These are phyloP conservation scores for Drosophila pseudoobscura DNA, from an alignment of 1,140 invertebrate species.

Conservation along the genomic window DNA sequence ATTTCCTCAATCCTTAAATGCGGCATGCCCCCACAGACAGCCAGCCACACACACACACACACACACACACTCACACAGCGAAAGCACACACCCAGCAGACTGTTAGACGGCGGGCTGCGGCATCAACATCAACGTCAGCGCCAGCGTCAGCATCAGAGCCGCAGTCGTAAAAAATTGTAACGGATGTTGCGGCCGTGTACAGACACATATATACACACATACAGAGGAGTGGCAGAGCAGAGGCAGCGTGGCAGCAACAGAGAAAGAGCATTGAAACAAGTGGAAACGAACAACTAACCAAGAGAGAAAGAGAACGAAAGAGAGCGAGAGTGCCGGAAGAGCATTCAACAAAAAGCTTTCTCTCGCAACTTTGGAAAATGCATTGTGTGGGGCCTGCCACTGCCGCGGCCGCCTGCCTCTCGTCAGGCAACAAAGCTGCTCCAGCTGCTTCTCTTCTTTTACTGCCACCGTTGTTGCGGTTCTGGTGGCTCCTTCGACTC, in stretches of 20 bases:
- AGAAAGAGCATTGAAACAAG: constrained; percentile 58
- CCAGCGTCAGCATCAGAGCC: constrained; percentile 31
- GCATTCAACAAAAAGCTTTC: constrained; percentile 39
- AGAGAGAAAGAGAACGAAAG: constrained; percentile 25
- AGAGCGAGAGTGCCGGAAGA: constrained; percentile 12
- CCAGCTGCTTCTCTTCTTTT: constrained; percentile 24
- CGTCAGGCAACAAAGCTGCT: too few relatives aligned
- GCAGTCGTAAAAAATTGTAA: constrained; percentile 79
- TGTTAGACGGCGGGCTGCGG: constrained; percentile 49
- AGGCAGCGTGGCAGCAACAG: constrained; percentile 1
- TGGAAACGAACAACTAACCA: constrained; percentile 63
- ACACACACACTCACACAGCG: constrained; percentile 12
- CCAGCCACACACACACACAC: constrained; percentile 13
- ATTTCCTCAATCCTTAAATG: constrained; percentile 81
- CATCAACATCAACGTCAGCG: constrained; percentile 69
- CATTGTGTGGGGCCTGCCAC: constrained; percentile 44
- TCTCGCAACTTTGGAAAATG: constrained; percentile 55
- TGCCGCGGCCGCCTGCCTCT: background rate
- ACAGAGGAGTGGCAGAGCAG: background rate
- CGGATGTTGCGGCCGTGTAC: constrained; percentile 77
- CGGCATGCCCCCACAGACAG: constrained; percentile 48
- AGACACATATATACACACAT: constrained; percentile 27
- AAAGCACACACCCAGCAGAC: constrained; percentile 13
- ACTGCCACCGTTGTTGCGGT: constrained; percentile 59
- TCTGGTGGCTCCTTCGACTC: constrained; percentile 50